These are phyloP conservation scores for Gouania willdenowi DNA, from an alignment of 2,797 vertebrate species.

Conservation along the genomic window DNA sequence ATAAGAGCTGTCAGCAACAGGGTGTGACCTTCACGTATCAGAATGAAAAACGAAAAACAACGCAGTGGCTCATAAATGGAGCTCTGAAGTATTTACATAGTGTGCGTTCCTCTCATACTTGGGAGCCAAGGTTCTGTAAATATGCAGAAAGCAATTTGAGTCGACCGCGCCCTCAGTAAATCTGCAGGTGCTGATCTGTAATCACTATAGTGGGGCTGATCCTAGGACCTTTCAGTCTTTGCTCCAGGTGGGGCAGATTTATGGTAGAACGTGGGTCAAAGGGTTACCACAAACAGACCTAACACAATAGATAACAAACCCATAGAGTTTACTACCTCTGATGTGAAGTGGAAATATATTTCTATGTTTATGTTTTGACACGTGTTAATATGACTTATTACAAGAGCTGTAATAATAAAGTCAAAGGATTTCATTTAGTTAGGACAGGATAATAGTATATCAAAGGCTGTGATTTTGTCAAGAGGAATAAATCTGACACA, in stretches of 20 bases:
- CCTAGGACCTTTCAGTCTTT: neutral
- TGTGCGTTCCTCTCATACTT: constrained; percentile 30
- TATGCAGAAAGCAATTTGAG: constrained; percentile 12
- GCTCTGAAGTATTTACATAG: constrained; percentile 8
- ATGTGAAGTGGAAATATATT: too few relatives aligned
- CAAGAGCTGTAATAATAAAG: too few relatives aligned
- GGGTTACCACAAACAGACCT: too few relatives aligned
- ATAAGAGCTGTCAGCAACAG: neutral
- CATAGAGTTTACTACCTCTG: too few relatives aligned
- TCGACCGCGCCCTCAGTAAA: constrained; percentile 21
- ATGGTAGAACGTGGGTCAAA: neutral
- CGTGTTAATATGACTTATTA: too few relatives aligned
- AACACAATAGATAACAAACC: too few relatives aligned
- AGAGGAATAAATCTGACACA: too few relatives aligned
- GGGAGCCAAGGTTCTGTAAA: constrained; percentile 5
- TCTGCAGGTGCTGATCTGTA: neutral
- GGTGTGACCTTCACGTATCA: constrained; percentile 25
- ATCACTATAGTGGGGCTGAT: neutral
- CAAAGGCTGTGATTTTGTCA: too few relatives aligned
- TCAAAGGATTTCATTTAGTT: too few relatives aligned
- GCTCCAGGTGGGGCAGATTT: neutral
- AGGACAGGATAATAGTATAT: too few relatives aligned
- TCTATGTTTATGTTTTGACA: too few relatives aligned
- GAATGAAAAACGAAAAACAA: neutral
- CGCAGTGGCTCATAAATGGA: neutral